Base-by-base conservation (phyloP, 2,113 vertebrate species). In the Macroglossus sobrinus region DNA sequence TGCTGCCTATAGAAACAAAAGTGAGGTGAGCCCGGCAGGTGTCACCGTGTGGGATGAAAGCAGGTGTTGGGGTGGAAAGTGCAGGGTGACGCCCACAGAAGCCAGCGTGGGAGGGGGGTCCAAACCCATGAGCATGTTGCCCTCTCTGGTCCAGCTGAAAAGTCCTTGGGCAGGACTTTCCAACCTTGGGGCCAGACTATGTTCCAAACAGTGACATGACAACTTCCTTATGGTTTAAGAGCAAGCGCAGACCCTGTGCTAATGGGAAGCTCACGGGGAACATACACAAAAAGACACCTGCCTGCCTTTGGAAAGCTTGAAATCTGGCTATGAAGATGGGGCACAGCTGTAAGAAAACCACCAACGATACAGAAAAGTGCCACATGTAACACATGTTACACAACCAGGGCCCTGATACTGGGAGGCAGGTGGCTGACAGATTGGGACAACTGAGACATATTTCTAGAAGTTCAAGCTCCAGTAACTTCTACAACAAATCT, bases 1-100 rank as follows among this genome's bases (percentile, higher is more conserved):
- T 99, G 98, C 99, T 99, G 85, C 99, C 99, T 99, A 97, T 40
- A 94, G 61, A 93, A 94, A 26, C 0, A 18, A 91, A 47, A 94
- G 82, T 0, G 38, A 24, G 76, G 66, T 43, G 75, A 78, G 15
- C 38, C 35, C 5, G 5, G 72, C 81, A 13, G 28, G 43, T 8
- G 33, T 13, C 2, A 2, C 55, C 11, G 3, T 35, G 5, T 10
- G 57, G n/a, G 43, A 3, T 22, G 7, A 75, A 86, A 50, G n/a
- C 26, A 13, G 40, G 30, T 22, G 0, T 2, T 5, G 5, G 75
- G 79, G 22, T 5, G 6, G 26, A 6, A 18, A 76, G 18, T 22
- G 0, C 12, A 30, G 30, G 55, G 68, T 14, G 43, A 50, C 0
- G 1, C 50, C 66, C 64, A 11, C 22, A 12, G 10, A 38, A 35